These are phyloP conservation scores for Tipula helvola DNA, from an alignment of 2,888 invertebrate species.

Conservation along the genomic window DNA sequence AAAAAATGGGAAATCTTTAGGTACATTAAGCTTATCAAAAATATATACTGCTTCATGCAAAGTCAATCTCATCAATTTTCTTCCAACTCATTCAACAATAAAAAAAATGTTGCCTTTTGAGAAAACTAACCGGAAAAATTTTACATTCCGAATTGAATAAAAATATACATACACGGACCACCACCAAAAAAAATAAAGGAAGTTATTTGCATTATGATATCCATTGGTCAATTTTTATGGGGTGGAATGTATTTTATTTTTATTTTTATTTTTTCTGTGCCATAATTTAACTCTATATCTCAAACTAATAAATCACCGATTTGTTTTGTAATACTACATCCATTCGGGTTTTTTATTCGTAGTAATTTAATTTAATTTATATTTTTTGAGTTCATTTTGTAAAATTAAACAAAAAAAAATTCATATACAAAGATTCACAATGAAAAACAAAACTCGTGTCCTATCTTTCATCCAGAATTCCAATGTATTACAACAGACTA, in stretches of 20 bases:
- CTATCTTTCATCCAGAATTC: background rate
- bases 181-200: background rate
- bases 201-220: constrained; percentile 9
- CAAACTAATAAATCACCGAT: background rate
- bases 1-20: background rate
- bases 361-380: constrained; percentile 4
- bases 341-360: background rate
- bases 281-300: background rate
- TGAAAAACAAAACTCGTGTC: background rate
- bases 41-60: background rate
- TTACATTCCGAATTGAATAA: background rate
- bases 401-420: background rate
- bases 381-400: background rate
- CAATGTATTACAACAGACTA: background rate
- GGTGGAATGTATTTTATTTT: background rate
- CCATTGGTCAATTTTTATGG: constrained; percentile 9
- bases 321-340: background rate
- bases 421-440: background rate
- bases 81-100: background rate
- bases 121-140: background rate
- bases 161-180: background rate
- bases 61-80: background rate
- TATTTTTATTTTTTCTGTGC: background rate
- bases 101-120: background rate
- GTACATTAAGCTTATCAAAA: background rate